Percentiles rank a stretch among this genome's conserved stretches.
phyloP scores from a whole-genome alignment of 1,140 invertebrate genomes.

The Arctopsyche grandis region DNA sequence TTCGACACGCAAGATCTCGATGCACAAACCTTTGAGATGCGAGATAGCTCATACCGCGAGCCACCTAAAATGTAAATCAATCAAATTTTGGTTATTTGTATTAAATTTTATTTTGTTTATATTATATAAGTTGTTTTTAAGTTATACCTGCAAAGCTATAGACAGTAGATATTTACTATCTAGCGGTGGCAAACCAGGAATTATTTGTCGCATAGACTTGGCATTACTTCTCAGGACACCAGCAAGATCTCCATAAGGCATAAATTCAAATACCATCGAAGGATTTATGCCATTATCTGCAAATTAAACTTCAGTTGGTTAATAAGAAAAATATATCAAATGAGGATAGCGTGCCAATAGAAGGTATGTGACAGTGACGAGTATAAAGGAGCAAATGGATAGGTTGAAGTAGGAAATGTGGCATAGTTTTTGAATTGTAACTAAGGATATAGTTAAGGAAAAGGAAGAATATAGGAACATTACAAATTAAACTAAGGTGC shows the following conservation, averaged over 20 bases:
- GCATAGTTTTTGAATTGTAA: no score
- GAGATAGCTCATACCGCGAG: slow-evolving; percentile 88
- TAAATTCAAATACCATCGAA: slow-evolving; percentile 95
- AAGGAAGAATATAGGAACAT: no score
- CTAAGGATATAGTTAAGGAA: no score
- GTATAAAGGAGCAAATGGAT: no score
- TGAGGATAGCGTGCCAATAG: neutral
- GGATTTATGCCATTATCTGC: slow-evolving; percentile 76
- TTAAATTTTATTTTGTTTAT: neutral
- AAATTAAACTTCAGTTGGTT: slow-evolving; percentile 52
- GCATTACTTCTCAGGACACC: slow-evolving; percentile 80
- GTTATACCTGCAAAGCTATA: slow-evolving; percentile 67
- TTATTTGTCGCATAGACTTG: slow-evolving; percentile 59
- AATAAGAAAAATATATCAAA: no score
- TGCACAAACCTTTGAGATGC: slow-evolving; percentile 90
- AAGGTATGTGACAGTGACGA: no score
- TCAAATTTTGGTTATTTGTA: slow-evolving; percentile 12
- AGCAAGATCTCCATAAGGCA: slow-evolving; percentile 89
- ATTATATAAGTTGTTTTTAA: neutral
- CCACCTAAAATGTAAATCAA: slow-evolving; percentile 72
- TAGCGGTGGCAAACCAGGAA: slow-evolving; percentile 64
- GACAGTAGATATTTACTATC: slow-evolving; percentile 69
- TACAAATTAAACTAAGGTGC: no score
- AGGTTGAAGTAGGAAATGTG: no score
- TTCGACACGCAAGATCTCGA: slow-evolving; percentile 89